A percentile compares a stretch with the other conserved stretches of the same genome.
phyloP scores from a whole-genome alignment of 2,888 invertebrate genomes.

The Cecidostiba fungosa region DNA sequence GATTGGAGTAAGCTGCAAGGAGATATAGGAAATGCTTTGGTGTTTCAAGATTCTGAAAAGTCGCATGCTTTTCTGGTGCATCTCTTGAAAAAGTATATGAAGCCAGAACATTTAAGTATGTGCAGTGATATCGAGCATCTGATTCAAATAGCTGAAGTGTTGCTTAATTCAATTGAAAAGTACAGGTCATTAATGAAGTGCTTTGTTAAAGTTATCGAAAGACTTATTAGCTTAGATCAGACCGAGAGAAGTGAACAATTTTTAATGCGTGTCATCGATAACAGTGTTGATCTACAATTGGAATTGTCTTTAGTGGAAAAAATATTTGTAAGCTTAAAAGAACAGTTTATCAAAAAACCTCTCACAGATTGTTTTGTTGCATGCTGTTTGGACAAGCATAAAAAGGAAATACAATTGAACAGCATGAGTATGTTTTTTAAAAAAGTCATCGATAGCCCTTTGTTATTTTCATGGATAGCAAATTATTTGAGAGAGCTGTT shows the following conservation, averaged over 20 bases:
- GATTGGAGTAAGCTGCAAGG: slow-evolving; percentile 70
- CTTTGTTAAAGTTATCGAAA: slow-evolving; percentile 68
- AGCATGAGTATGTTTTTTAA: slow-evolving; percentile 65
- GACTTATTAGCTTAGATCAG: slow-evolving; percentile 67
- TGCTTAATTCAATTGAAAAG: slow-evolving; percentile 34
- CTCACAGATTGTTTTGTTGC: slow-evolving; percentile 62
- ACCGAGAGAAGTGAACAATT: slow-evolving; percentile 67
- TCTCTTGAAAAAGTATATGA: slow-evolving; percentile 70
- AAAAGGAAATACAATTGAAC: slow-evolving; percentile 56
- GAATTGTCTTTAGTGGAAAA: slow-evolving; percentile 66
- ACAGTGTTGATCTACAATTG: slow-evolving; percentile 66
- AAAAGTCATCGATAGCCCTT: slow-evolving; percentile 66
- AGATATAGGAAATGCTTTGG: slow-evolving; percentile 62
- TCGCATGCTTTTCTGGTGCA: slow-evolving; percentile 64
- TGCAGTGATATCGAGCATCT: slow-evolving; percentile 66
- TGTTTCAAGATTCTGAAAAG: slow-evolving; percentile 68
- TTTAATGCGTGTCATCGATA: slow-evolving; percentile 63
- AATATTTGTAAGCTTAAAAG: slow-evolving; percentile 69
- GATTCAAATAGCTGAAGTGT: slow-evolving; percentile 66
- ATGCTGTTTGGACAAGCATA: slow-evolving; percentile 43
- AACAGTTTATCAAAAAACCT: slow-evolving; percentile 72
- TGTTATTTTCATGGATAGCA: slow-evolving; percentile 69
- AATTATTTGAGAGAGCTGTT: slow-evolving; percentile 71
- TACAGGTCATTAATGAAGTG: slow-evolving; percentile 64
- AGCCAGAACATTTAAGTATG: slow-evolving; percentile 64